Evolutionary conservation across 2,888 invertebrate species (phyloP), one percentile per base, ranked within the genome.

Genomic region (Drosophila infuscata): DNA sequence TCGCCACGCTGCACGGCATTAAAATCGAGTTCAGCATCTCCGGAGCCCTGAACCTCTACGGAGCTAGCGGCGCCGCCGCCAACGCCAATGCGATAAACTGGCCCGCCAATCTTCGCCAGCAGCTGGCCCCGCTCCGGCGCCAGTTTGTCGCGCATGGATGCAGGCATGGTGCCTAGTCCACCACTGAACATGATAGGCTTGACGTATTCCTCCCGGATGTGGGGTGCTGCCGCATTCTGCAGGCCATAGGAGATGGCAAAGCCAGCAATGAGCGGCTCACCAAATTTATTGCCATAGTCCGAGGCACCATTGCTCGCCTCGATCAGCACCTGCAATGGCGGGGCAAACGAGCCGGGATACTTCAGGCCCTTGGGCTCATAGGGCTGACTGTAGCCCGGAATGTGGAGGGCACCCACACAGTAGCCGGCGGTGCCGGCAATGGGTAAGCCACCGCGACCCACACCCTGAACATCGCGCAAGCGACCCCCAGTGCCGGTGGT

Each of bases 161-260:
- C 95, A 74, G 98, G 97, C 95, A 99, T 97, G 62, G 96, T 96
- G 3, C 99, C 99, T 74, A 99, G 95, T 33, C 99, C 99, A 54
- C 97, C 99, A 90, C 98, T 99, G 91, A 99, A 99, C 99, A 99
- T 99, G 70, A 99, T 99, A 0, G 99, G 99, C 91, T 99, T 99
- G 15, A 99, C 96, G 94, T 97, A 99, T 93, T 99, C 99, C 65
- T 97, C 95, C 66, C 98, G 94, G 76, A 95, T 94, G 20, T 95
- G 95, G 35, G 94, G 93, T 7, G 63, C 30, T 0, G 79, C 89
- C 0, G 94, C 94, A 85, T 96, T 95, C 30, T 94, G 94, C 91
- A 97, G 93, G 1, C 99, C 99, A 92, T 97, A 99, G 0, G 98
- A 97, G 63, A 99, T 95, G 0, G 97, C 96, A 92, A 99, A 99